These are phyloP conservation scores for Ceratosolen fusciceps DNA, from an alignment of 1,140 invertebrate species.

Conservation along the genomic window DNA sequence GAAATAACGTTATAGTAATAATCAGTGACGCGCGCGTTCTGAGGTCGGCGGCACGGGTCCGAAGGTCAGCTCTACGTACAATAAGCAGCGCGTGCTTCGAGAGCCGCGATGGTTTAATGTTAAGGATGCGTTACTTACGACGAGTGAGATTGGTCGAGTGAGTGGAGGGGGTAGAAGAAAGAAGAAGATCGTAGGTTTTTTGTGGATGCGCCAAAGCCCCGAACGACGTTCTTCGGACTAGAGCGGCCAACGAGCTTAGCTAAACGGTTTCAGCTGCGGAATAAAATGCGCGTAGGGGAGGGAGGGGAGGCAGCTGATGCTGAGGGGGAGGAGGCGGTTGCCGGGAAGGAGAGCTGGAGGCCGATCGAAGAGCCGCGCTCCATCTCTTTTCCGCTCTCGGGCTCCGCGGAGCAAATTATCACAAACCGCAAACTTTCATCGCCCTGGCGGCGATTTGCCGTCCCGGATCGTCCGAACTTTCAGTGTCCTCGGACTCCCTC, in stretches of 20 bases:
- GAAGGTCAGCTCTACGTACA: no score
- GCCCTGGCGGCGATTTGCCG: conserved; percentile 6
- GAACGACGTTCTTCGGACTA: not conserved
- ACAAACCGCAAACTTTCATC: conserved; percentile 46
- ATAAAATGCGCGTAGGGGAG: not conserved
- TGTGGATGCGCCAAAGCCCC: not conserved
- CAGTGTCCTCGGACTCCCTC: not conserved
- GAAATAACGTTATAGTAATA: no score
- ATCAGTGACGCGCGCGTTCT: no score
- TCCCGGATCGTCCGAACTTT: conserved; percentile 6
- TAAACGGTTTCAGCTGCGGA: not conserved
- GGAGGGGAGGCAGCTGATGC: not conserved
- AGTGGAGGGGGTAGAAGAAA: no score
- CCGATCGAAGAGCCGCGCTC: conserved; percentile 29
- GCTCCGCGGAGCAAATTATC: conserved; percentile 30
- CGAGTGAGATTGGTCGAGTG: no score
- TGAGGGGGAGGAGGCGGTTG: conserved; percentile 3
- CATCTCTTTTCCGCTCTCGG: not conserved
- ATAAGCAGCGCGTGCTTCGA: no score
- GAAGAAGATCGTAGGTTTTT: no score
- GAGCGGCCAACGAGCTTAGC: not conserved
- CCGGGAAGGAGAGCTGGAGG: no score
- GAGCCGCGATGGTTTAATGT: no score
- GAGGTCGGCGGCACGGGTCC: no score
- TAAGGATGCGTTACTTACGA: no score